Base-by-base conservation (phyloP, 1,140 invertebrate species). In the Pseudomyrmex cubaensis region DNA sequence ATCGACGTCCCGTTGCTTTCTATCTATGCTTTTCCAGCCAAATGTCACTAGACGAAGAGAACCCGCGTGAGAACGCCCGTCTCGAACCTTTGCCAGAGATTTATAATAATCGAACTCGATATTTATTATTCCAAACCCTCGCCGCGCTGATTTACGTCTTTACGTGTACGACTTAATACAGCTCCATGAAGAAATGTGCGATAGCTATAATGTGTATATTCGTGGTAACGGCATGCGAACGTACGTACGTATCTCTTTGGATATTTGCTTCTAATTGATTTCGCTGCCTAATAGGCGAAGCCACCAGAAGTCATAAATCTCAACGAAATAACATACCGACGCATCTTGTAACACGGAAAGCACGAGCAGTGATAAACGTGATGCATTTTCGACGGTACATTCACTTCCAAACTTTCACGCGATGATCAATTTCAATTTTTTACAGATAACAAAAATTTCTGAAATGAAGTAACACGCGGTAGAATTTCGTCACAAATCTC, bases 21-120 rank as follows among this genome's bases (percentile, higher is more conserved):
- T 88, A 86, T 10, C 9, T 20, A 50, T 44, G 62, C 10, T 87
- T 85, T 87, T 87, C 75, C 85, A 73, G 56, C 54, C 48, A 88
- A 88, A 88, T 88, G 86, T 85, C 86, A 88, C 62, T 83, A 46
- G 52, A 15, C 20, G 17, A 0, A 35, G 20, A 20, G 25, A 52
- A 52, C 20, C 48, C 46, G 59, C 85, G 84, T 82, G 77, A 75
- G 76, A 82, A 64, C 48, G 56, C 67, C 15, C 61, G 77, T 7
- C 20, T 56, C 10, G 22, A 62, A 83, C 75, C 87, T 73, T 70
- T 57, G 62, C 82, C 35, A 62, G 15, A 63, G 75, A 82, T 87
- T 88, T 88, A 87, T 56, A 86, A 85, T 75, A 75, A 85, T 78
- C 85, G 13, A 56, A 12, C 20, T n/a, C 22, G 76, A 63, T 85